Evolutionary conservation across 2,888 invertebrate species (phyloP), one percentile per base, ranked within the genome.

Genomic region (Phymatocera aterrima): DNA sequence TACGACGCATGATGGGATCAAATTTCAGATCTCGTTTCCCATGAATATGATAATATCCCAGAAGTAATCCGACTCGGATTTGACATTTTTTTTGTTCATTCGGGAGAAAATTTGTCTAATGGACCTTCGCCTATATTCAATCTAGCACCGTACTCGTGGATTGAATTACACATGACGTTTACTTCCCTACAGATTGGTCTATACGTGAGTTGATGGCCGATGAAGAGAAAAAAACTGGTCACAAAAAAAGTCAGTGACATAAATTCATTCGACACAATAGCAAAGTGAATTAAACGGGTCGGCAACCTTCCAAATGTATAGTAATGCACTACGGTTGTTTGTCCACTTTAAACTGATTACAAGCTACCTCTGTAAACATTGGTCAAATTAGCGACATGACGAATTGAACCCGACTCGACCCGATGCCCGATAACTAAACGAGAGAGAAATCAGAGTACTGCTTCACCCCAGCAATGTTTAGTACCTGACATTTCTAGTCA

Each of bases 331-430:
- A 15, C 4, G 28, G 3, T 28, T 51, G 34, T 31, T 72, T 51
- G 48, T 48, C 48, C 12, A n/a, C 68, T 68, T 24, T n/a, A 12
- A 72, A 72, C 34, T 51, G 51, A 64, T 64, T 64, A 37, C 37
- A 12, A 72, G 51, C 51, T 51, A 34, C 48, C 72, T 51, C 18
- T 18, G 51, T 72, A 48, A 72, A 72, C 72, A 72, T 31, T 18
- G 31, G 48, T 48, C 48, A 51, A 72, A 72, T 72, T 72, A 51
- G 72, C 34, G 51, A 72, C 48, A 34, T 72, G 72, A 51, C 72
- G 51, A 72, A 72, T 72, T 51, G 72, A 51, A 72, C 34, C 72
- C n/a, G 18, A 51, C 72, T 72, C 34, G 72, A 72, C 48, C 48
- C 48, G 18, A 31, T n/a, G n/a, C 48, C 34, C 6, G 12, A 68